Evolutionary conservation across 30 jellyfish, hydroid and myxozoan species (phyloP).

Genomic region (Pelagia noctiluca): DNA sequence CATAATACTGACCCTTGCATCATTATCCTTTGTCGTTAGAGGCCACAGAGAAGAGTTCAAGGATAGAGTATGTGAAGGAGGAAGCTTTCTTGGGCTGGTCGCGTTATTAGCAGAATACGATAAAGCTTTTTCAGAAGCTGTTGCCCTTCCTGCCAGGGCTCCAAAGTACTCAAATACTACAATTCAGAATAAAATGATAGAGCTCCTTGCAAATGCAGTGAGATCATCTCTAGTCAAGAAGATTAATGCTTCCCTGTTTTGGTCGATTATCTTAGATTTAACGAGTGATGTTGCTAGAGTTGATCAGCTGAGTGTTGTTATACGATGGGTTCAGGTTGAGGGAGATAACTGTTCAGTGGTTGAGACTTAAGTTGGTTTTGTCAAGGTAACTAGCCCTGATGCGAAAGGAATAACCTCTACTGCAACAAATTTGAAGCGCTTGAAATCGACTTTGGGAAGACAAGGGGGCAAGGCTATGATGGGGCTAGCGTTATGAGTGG

Average conservation of each 20-base stretch:
- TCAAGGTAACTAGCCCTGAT: background rate
- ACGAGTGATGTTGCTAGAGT: slow-evolving; percentile 37
- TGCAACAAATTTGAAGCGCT: slow-evolving; percentile 12
- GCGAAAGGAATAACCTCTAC: slow-evolving; percentile 8
- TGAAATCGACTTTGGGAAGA: background rate
- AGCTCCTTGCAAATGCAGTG: slow-evolving; percentile 54
- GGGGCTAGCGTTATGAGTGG: slow-evolving; percentile 47
- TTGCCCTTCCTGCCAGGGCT: slow-evolving; percentile 50
- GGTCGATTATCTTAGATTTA: slow-evolving; percentile 26
- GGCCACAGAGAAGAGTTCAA: slow-evolving; percentile 37
- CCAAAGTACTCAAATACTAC: slow-evolving; percentile 46
- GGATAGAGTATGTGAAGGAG: slow-evolving; percentile 53
- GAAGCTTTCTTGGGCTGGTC: slow-evolving; percentile 56
- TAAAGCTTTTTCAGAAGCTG: slow-evolving; percentile 49
- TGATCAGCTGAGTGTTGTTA: slow-evolving; percentile 39
- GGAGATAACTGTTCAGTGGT: too few relatives aligned
- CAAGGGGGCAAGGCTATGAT: slow-evolving; percentile 43
- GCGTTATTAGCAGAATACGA: slow-evolving; percentile 51
- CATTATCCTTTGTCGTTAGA: slow-evolving; percentile 32
- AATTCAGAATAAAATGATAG: slow-evolving; percentile 40
- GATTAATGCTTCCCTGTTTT: slow-evolving; percentile 11
- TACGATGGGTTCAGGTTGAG: slow-evolving; percentile 38
- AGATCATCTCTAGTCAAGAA: slow-evolving; percentile 30
- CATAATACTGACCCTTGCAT: slow-evolving; percentile 30
- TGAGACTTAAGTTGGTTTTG: too few relatives aligned